A percentile compares a stretch with the other conserved stretches of the same genome.
Evolutionary conservation across 2,113 vertebrate species (phyloP).

Genomic region (Telmatochromis sp.): DNA sequence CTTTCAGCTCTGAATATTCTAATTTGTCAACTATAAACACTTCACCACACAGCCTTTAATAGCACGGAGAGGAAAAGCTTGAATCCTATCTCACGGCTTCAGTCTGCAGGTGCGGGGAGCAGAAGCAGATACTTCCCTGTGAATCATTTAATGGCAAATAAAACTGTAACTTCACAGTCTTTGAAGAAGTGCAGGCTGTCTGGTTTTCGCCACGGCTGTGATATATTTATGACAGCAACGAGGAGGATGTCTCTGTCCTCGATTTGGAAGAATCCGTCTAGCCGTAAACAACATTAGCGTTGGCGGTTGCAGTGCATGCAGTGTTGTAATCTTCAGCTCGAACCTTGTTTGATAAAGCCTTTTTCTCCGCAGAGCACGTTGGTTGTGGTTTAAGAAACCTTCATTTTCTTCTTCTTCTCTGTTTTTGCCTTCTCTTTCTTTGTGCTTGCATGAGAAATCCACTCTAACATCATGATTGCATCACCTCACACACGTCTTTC

Average conservation of each 20-base stretch:
- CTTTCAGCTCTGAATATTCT: not conserved
- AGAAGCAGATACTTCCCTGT: not conserved
- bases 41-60: not conserved
- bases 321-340: not conserved
- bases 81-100: slow-evolving; percentile 9
- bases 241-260: slow-evolving; percentile 5
- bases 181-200: not conserved
- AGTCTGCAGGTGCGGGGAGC: not conserved
- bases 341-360: not conserved
- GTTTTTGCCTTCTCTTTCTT: not conserved
- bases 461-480: slow-evolving; percentile 33
- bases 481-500: slow-evolving; percentile 28
- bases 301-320: not conserved
- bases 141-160: slow-evolving; percentile 21
- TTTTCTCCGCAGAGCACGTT: not conserved
- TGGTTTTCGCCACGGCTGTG: not conserved
- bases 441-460: not conserved
- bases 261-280: not conserved
- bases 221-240: slow-evolving; percentile 9
- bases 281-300: slow-evolving; percentile 14
- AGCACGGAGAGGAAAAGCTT: not conserved
- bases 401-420: not conserved
- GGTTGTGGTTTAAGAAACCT: not conserved
- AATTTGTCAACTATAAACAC: slow-evolving; percentile 9
- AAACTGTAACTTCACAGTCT: not conserved